Evolutionary conservation across 2,113 vertebrate species (phyloP), one percentile per base, ranked within the genome.

Genomic region (Neopipo cinnamomea): DNA sequence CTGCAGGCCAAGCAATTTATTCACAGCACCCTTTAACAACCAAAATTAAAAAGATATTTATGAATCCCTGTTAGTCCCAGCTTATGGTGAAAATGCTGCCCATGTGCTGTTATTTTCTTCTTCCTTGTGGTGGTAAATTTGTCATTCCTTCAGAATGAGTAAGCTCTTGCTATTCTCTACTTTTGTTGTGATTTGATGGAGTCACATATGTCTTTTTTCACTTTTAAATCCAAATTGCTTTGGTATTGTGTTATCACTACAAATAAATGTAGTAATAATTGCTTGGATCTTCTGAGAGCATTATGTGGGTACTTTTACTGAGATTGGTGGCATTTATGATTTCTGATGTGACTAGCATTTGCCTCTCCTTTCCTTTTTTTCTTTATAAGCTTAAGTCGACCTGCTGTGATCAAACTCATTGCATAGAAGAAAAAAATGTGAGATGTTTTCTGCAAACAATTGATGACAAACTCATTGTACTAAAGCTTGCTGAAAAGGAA

Each of bases 401-500:
- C 93, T 95, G 85, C 86, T 94, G 93, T 71, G 94, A 77, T 95
- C 59, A 89, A 95, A 95, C 90, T 92, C 67, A 39, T 88, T 96
- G 84, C 83, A 78, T 22, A 46, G 80, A 80, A 96, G 90, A 73
- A 92, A 95, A 89, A 93, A 90, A 96, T 88, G 88, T 90, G 77
- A 86, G 73, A 53, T 79, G 76, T 95, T 96, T 96, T 65, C 88
- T 91, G 88, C 67, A 96, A 97, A 97, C 96, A 97, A 92, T 97
- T 92, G 91, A 91, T 96, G 95, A 91, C 91, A 96, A 97, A 94
- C 41, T 91, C 76, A 95, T 96, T 97, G 91, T 97, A 89, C 66
- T 93, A 85, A 39, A 91, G 42, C 67, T 39, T 82, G 55, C 78
- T 95, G 76, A 82, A 94, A 93, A 95, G 91, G 74, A 93, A 77